These are phyloP conservation scores for Callimorpha dominula DNA, from an alignment of 2,888 invertebrate species.

Conservation along the genomic window DNA sequence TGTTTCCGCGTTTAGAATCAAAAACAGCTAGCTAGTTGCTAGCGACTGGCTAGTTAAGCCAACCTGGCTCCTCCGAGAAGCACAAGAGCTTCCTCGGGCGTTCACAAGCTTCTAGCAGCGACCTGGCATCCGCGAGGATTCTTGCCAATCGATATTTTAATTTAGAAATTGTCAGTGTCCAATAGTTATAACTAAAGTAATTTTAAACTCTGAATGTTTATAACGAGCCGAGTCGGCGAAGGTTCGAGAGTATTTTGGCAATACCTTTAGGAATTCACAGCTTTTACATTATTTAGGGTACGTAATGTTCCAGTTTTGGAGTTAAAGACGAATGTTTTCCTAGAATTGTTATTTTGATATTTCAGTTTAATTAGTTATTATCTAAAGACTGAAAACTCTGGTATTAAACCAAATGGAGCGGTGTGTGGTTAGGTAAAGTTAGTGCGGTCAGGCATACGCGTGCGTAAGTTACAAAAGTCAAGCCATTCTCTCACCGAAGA, in stretches of 20 bases:
- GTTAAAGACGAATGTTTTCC: background rate
- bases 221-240: background rate
- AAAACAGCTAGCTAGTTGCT: no score
- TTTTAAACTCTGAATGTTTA: constrained; percentile 10
- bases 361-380: background rate
- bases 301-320: background rate
- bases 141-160: background rate
- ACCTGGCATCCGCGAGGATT: no score
- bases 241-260: background rate
- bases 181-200: constrained; percentile 16
- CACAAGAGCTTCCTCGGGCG: no score
- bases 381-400: background rate
- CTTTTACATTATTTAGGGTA: background rate
- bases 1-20: no score
- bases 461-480: background rate
- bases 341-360: background rate
- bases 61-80: no score
- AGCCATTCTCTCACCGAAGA: background rate
- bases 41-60: no score
- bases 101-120: no score
- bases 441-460: background rate
- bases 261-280: constrained; percentile 6
- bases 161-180: background rate
- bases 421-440: background rate
- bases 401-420: background rate